phyloP scores from a whole-genome alignment of 2,888 invertebrate genomes.

The Stratiomys singularior region DNA sequence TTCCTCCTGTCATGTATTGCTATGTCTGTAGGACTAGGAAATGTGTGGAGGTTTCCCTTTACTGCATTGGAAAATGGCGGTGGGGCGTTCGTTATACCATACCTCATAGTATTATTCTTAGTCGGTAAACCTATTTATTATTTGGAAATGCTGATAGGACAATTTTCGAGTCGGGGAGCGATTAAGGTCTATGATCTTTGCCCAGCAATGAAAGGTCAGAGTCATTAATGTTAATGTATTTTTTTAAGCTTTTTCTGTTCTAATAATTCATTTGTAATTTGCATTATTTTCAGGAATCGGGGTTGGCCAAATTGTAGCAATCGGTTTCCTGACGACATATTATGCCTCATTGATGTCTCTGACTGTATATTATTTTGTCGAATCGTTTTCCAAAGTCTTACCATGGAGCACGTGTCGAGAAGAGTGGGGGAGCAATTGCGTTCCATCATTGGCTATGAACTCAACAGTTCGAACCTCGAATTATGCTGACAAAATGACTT shows the following conservation, averaged over 20 bases:
- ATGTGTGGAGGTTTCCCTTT: slow-evolving; percentile 76
- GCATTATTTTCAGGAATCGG: slow-evolving; percentile 67
- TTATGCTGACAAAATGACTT: slow-evolving; percentile 55
- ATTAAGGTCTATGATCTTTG: slow-evolving; percentile 74
- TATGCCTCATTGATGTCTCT: slow-evolving; percentile 76
- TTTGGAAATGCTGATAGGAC: slow-evolving; percentile 78
- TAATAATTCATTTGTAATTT: no score
- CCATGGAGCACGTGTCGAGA: slow-evolving; percentile 73
- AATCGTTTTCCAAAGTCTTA: slow-evolving; percentile 70
- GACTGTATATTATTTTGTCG: slow-evolving; percentile 71
- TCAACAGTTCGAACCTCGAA: slow-evolving; percentile 39
- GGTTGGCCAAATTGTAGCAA: slow-evolving; percentile 69
- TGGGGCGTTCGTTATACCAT: slow-evolving; percentile 74
- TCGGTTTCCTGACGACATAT: slow-evolving; percentile 71
- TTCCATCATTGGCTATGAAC: slow-evolving; percentile 61
- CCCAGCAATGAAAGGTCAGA: slow-evolving; percentile 76
- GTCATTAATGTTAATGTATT: no score
- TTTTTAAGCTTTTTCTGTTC: no score
- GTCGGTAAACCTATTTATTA: slow-evolving; percentile 78
- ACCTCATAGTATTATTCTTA: slow-evolving; percentile 72
- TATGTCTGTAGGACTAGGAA: slow-evolving; percentile 75
- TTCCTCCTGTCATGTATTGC: slow-evolving; percentile 66
- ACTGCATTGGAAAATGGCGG: slow-evolving; percentile 76
- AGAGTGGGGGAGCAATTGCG: slow-evolving; percentile 67
- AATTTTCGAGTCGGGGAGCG: slow-evolving; percentile 77